Percentiles rank a stretch among this genome's conserved stretches.
Conservation (phyloP, 2,113 vertebrate genomes). For the Aythya baeri region DNA sequence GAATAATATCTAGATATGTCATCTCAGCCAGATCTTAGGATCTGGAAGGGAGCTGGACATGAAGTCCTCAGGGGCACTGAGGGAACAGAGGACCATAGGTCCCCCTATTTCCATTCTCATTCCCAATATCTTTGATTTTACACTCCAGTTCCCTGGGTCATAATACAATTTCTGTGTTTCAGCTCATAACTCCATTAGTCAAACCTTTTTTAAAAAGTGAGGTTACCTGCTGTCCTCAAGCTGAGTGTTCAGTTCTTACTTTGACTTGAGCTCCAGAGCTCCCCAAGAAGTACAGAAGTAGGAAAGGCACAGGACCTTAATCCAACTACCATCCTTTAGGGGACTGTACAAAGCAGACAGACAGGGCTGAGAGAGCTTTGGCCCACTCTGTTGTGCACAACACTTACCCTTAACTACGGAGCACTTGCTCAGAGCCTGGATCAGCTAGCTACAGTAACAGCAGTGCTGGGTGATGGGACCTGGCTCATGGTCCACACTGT, state of each 20-base stretch:
- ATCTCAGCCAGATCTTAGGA: neutral
- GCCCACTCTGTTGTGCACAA: neutral
- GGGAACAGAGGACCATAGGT: neutral
- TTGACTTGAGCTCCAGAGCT: neutral
- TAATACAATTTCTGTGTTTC: neutral
- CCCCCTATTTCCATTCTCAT: neutral
- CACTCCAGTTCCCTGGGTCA: neutral
- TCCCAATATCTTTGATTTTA: neutral
- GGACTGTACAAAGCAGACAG: neutral
- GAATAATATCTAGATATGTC: neutral
- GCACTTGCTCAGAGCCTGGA: neutral
- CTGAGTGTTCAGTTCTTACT: neutral
- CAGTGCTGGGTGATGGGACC: neutral
- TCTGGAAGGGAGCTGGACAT: neutral
- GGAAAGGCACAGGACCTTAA: neutral
- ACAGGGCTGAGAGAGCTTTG: neutral
- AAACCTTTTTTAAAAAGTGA: neutral
- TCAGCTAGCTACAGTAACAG: neutral
- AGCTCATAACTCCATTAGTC: neutral
- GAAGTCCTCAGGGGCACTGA: neutral
- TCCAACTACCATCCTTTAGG: neutral
- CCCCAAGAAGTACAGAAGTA: neutral
- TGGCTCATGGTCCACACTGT: accelerated
- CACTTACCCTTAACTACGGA: neutral
- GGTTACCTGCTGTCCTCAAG: neutral